phyloP scores from a whole-genome alignment of 2,797 vertebrate genomes.

The Brachymystax lenok region DNA sequence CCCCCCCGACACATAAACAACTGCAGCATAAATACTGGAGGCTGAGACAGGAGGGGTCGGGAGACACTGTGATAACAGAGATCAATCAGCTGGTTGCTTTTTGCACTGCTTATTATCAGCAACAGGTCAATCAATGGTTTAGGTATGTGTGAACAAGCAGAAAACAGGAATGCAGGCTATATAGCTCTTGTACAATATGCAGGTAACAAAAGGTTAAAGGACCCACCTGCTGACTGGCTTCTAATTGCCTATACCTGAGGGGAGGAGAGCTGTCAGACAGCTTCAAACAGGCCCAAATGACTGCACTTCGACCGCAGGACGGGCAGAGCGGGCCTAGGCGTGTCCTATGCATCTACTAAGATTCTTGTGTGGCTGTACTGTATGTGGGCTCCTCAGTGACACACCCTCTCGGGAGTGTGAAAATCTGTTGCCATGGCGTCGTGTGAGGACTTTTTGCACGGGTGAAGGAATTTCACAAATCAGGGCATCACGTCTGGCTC shows the following conservation, averaged over 20 bases:
- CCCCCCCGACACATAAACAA: too few species aligned
- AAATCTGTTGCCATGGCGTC: slow-evolving; percentile 46
- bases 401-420: slow-evolving; percentile 29
- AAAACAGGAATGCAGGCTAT: background rate
- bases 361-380: too few species aligned
- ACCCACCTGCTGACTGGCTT: background rate
- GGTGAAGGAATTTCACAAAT: slow-evolving; percentile 11
- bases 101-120: slow-evolving; percentile 3
- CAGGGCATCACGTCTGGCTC: background rate
- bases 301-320: too few species aligned
- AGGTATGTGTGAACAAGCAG: background rate
- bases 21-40: too few species aligned
- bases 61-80: background rate
- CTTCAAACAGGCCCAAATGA: background rate
- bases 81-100: background rate
- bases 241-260: background rate
- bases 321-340: background rate
- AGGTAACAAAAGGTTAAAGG: background rate
- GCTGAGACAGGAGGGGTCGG: too few species aligned
- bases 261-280: background rate
- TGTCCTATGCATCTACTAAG: slow-evolving; percentile 16
- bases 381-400: slow-evolving; percentile 28
- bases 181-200: background rate
- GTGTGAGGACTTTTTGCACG: slow-evolving; percentile 27
- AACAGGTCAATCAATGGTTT: background rate